These are phyloP conservation scores for Schlechtendalia chinensis DNA, from an alignment of 1,140 invertebrate species.

Conservation along the genomic window DNA sequence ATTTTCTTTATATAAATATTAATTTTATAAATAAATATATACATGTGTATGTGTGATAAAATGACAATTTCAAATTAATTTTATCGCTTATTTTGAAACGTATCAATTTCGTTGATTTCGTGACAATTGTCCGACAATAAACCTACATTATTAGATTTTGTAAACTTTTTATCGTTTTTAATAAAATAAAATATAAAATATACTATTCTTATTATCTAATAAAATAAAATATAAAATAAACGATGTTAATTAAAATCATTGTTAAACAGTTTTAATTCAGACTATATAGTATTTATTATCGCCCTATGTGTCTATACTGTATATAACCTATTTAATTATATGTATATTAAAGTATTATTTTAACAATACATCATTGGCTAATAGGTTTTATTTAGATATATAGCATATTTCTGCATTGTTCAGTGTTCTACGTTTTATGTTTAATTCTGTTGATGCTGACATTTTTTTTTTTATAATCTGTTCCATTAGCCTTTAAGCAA, in stretches of 20 bases:
- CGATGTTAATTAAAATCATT: background rate
- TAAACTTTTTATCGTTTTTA: too few relatives aligned
- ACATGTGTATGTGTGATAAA: too few relatives aligned
- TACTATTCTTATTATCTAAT: too few relatives aligned
- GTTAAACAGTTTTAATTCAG: background rate
- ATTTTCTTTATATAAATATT: too few relatives aligned
- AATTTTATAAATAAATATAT: too few relatives aligned
- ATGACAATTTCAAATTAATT: background rate
- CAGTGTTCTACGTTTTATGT: background rate
- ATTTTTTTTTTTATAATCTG: background rate
- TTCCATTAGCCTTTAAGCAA: conserved; percentile 24
- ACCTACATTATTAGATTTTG: too few relatives aligned
- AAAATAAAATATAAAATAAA: too few relatives aligned
- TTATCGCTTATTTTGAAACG: background rate
- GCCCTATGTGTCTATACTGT: too few relatives aligned
- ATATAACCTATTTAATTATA: too few relatives aligned
- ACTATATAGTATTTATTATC: too few relatives aligned
- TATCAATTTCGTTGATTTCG: too few relatives aligned
- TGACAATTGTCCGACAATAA: too few relatives aligned
- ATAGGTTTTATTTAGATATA: background rate
- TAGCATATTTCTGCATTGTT: background rate
- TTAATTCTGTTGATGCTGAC: background rate
- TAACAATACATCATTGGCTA: background rate
- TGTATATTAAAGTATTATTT: background rate
- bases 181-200: background rate